These are phyloP conservation scores for Cheilosia variabilis DNA, from an alignment of 2,888 invertebrate species.

Conservation along the genomic window DNA sequence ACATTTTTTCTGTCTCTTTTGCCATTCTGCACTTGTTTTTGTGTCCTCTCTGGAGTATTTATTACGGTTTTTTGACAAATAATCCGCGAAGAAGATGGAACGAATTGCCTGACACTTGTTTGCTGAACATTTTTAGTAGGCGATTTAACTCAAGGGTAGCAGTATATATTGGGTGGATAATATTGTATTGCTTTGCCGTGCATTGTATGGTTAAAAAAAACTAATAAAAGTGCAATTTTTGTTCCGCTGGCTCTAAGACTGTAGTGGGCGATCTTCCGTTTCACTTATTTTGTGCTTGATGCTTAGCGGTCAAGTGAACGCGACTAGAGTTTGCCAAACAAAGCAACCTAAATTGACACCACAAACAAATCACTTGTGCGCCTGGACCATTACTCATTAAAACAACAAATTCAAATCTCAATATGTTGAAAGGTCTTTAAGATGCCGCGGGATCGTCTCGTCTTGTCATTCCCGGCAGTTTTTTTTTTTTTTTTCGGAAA, in stretches of 20 bases:
- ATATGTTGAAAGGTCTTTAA: constrained; percentile 32
- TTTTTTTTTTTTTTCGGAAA: neutral
- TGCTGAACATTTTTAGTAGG: constrained; percentile 41
- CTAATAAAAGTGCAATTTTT: no score
- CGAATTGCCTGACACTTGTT: constrained; percentile 65
- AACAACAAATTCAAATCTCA: neutral
- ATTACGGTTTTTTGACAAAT: constrained; percentile 46
- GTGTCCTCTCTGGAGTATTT: constrained; percentile 46
- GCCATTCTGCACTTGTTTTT: neutral
- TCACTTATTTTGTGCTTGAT: no score
- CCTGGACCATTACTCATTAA: neutral
- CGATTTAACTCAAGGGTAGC: constrained; percentile 15
- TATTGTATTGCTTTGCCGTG: no score
- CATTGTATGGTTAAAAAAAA: no score
- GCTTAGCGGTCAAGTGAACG: no score
- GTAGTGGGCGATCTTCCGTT: no score
- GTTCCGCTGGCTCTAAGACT: no score
- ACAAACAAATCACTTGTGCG: neutral
- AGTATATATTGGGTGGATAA: neutral
- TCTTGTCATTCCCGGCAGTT: neutral
- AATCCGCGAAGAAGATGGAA: constrained; percentile 32
- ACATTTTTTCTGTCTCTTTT: constrained; percentile 28
- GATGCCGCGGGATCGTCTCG: constrained; percentile 1
- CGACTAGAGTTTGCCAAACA: no score
- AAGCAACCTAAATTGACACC: neutral